Evolutionary conservation across 1,140 invertebrate genomes (phyloP), one percentile per base, ranked within the genome.

Genomic region (Hypothenemus hampei): DNA sequence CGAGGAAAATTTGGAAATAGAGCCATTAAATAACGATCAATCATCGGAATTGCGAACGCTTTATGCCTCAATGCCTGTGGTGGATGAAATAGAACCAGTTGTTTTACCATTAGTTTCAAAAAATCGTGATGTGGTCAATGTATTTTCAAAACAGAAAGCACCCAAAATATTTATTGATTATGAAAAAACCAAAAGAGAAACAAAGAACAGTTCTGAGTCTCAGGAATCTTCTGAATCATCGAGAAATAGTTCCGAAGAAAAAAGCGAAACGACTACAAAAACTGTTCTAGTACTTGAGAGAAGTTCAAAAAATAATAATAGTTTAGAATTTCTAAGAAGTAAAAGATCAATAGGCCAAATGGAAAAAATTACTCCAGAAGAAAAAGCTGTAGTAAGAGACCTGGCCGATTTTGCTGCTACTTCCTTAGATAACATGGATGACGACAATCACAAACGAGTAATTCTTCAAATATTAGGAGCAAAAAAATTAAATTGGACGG

Each of bases 381-480:
- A 65, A 43, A 67, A 65, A 48, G 24, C 46, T 37, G 44, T 69
- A 10, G 61, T 73, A 8, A 53, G 67, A 43, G 60, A 67, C 26
- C 58, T 73, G 10, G 69, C 71, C 13, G 57, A 67, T 21, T 63
- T 69, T 46, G 69, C 67, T 45, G 65, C 66, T 4, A 44, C 59
- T 11, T 65, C 66, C n/a, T 57, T 73, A 22, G 69, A 72, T 39
- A 54, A 65, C 20, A 65, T 64, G 24, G 70, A 72, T 54, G 61
- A 65, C n/a, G 70, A 72, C 61, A 60, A 69, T 51, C 45, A 60
- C 7, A 69, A 69, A 44, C 61, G 67, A 22, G 51, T 72, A 5
- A 61, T 72, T 18, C 55, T 72, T 23, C 56, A 71, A 48, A 62
- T 73, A 29, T 39, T 73, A 7, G 47, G 61, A 41, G 66, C 67